These are phyloP conservation scores for Haemorhous mexicanus DNA, from an alignment of 2,113 vertebrate species.

Conservation along the genomic window DNA sequence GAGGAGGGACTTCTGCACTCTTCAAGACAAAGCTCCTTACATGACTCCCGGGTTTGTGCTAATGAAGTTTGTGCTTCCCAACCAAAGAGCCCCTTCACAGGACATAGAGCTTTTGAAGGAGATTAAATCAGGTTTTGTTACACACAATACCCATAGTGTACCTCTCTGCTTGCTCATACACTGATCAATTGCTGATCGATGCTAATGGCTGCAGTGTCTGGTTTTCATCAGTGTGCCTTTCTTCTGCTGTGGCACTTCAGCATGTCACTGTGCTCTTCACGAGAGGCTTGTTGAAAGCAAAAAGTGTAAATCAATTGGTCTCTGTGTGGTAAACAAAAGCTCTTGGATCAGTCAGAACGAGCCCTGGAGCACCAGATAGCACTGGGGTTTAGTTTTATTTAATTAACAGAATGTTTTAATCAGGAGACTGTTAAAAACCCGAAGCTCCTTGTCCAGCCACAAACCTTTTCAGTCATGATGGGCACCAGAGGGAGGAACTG, in stretches of 20 bases:
- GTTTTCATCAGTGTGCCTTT: constrained; percentile 66
- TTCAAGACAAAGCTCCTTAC: neutral
- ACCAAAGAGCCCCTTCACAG: neutral
- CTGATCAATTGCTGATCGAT: constrained; percentile 78
- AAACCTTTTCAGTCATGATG: neutral
- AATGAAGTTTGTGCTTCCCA: neutral
- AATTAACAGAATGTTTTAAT: constrained; percentile 1
- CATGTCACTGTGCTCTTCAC: neutral
- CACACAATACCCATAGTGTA: neutral
- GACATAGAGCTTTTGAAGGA: constrained; percentile 13
- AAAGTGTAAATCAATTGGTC: constrained; percentile 66
- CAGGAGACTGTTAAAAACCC: neutral
- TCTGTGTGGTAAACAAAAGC: constrained; percentile 70
- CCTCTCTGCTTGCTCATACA: constrained; percentile 5
- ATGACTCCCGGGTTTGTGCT: neutral
- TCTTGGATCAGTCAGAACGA: neutral
- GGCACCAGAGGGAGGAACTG: neutral
- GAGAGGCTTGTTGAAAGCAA: constrained; percentile 32
- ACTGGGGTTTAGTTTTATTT: neutral
- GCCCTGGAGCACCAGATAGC: neutral
- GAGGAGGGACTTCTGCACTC: neutral
- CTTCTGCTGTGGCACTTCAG: constrained; percentile 19
- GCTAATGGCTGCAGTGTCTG: constrained; percentile 80
- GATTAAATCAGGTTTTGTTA: constrained; percentile 41
- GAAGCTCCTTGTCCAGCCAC: neutral